phyloP scores from a whole-genome alignment of 2,888 invertebrate species.

The Hemaris fuciformis region DNA sequence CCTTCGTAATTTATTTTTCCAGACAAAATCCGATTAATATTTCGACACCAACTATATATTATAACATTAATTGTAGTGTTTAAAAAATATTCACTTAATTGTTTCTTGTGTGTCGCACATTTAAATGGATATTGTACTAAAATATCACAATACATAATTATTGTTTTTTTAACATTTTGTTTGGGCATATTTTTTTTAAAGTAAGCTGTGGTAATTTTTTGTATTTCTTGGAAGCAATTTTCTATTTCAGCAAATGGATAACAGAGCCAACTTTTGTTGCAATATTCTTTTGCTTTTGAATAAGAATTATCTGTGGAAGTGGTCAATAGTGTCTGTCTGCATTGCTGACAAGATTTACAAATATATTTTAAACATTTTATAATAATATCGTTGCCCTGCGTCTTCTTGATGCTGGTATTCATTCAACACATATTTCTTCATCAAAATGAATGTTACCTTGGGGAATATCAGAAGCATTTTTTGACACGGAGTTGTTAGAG shows the following conservation, averaged over 20 bases:
- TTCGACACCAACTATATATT: neutral
- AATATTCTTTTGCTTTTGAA: neutral
- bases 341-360: conserved; percentile 15
- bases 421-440: neutral
- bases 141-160: too few species aligned
- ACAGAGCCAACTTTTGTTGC: neutral
- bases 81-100: neutral
- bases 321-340: neutral
- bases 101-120: too few species aligned
- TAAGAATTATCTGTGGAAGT: neutral
- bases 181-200: too few species aligned
- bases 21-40: neutral
- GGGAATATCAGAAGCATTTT: neutral
- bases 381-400: conserved; percentile 26
- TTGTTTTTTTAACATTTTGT: too few species aligned
- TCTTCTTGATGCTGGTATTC: neutral
- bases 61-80: neutral
- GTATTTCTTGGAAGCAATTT: too few species aligned
- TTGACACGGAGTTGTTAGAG: neutral
- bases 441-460: neutral
- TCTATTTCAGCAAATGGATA: neutral
- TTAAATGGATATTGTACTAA: too few species aligned
- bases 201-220: too few species aligned
- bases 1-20: neutral
- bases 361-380: conserved; percentile 23